Evolutionary conservation across 2,113 vertebrate genomes (phyloP), one percentile per base, ranked within the genome.

Genomic region (Dipodomys merriami): DNA sequence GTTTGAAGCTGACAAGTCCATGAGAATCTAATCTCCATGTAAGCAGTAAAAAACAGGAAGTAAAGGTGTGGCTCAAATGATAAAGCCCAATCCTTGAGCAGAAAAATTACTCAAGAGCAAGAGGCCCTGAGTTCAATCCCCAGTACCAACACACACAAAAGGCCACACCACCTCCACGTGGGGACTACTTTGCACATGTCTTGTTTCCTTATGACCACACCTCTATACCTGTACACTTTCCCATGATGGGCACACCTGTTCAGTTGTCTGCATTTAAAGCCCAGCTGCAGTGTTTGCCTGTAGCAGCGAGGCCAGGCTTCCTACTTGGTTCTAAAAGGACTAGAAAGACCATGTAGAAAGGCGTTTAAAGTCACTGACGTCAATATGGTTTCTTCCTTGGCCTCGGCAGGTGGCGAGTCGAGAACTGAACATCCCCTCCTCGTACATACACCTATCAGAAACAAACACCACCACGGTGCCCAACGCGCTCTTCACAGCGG

Each of bases 401-500:
- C 46, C 39, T 44, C 87, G 83, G 83, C 96, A 99, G 99, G 97
- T 99, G 96, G 99, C 98, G 4, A 99, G 99, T 95, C 97, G 98
- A 10, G 98, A 99, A 96, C 96, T 99, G 93, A 98, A 97, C 22
- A 97, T 99, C 96, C 98, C 98, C 0, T 9, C 93, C 22, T 99
- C 98, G 0, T 74, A 93, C 62, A 98, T 99, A 94, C 98, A 99
- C 97, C 97, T 99, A 88, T 98, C 97, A 15, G 99, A 99, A 96
- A 99, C 98, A 0, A 98, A 98, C 98, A 99, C 99, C 3, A 77
- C 88, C 91, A 98, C 97, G 0, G 98, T 99, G 49, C 98, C 99
- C 90, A 99, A 99, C 95, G 96, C 98, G 0, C 78, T 92, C 80
- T 98, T 98, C 15, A 98, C 98, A 0, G 98, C 82, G 0, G 99